Evolutionary conservation across 2,888 invertebrate genomes (phyloP).

Genomic region (Sinodicranocentrus sp.): DNA sequence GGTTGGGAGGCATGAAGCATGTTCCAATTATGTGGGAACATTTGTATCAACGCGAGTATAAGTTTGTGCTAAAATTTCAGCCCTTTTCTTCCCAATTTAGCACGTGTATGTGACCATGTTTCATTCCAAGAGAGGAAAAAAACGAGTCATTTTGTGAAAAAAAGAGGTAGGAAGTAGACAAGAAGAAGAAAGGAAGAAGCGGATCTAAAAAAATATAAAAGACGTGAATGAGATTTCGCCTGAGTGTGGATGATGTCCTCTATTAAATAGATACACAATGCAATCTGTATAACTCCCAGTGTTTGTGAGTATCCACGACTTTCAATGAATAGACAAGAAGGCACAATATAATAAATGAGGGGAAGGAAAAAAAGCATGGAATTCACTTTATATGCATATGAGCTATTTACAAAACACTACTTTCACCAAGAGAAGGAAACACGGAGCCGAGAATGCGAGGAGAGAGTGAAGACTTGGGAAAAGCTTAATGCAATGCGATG

Average conservation of each 20-base stretch:
- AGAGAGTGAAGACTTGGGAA: background rate
- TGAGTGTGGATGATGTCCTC: too few species aligned
- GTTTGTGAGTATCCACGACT: too few species aligned
- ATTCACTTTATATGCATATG: conserved; percentile 65
- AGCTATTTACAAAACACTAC: conserved; percentile 48
- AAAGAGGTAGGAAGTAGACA: conserved; percentile 18
- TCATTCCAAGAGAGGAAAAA: too few species aligned
- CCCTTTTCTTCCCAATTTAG: too few species aligned
- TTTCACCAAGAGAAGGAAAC: background rate
- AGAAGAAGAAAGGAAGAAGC: conserved; percentile 1
- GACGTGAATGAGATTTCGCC: too few species aligned
- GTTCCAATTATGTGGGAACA: too few species aligned
- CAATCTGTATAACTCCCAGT: too few species aligned
- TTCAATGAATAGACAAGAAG: conserved; percentile 64
- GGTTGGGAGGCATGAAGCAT: too few species aligned
- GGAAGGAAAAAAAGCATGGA: conserved; percentile 22
- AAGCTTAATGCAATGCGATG: background rate
- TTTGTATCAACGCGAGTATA: too few species aligned
- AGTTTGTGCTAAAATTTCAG: too few species aligned
- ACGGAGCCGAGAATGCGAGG: background rate
- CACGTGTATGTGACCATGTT: too few species aligned
- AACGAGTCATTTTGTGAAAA: too few species aligned
- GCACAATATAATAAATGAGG: conserved; percentile 49
- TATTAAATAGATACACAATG: conserved; percentile 5
- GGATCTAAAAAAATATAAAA: background rate